Evolutionary conservation across 2,113 vertebrate species (phyloP), one percentile per base, ranked within the genome.

Genomic region (Takifugu flavidus): DNA sequence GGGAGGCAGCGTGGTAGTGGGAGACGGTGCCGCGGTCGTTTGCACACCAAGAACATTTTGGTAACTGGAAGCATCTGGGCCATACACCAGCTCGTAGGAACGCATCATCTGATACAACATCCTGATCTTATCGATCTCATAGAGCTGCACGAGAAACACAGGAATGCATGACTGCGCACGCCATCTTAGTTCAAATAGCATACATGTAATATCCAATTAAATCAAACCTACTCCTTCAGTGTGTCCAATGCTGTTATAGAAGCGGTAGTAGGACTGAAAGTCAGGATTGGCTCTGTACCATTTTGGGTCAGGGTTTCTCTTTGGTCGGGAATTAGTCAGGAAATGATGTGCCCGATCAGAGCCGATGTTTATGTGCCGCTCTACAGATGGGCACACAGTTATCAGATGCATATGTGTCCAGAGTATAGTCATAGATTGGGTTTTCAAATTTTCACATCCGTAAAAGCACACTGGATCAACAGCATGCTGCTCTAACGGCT

Each of bases 71-170:
- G 89, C 88, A 25, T 91, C 83, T 1, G 82, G 71, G 29, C 89
- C 89, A 5, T 86, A 78, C 4, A 56, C 78, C 29, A 76, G 13
- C 75, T 92, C 89, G 46, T 90, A 79, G 39, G 88, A 79, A n/a
- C 89, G 87, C 91, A 91, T 90, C 68, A 89, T 89, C 81, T 90
- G 88, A 67, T 91, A 91, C 55, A 87, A 68, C 55, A 91, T 88
- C 54, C 88, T 49, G 68, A 92, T 79, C 66, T 68, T 87, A 65
- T 92, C 89, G 1, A 91, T 89, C 75, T 91, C 90, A 70, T 91
- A 91, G 6, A 92, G 57, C 89, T 92, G 72, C 49, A n/a, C 5
- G 50, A 78, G 66, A 72, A 60, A 69, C 2, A 63, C 31, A 61
- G 2, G 59, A 42, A 56, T 1, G 45, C 1, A 20, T 62, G 6